Conservation (phyloP, 2,888 invertebrate species). For the Lysandra coridon region DNA sequence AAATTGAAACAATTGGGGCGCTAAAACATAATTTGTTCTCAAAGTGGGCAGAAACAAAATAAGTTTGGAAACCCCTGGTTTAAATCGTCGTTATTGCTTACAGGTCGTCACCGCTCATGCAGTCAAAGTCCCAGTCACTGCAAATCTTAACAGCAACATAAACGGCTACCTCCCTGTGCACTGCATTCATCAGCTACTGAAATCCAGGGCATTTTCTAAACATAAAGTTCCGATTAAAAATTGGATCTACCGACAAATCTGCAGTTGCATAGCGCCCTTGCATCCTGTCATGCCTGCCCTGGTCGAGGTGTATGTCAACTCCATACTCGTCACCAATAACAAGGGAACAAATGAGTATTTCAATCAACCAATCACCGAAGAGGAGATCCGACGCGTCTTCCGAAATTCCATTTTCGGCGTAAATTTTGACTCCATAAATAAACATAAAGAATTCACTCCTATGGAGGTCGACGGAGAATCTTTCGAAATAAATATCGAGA, state of each 20-base stretch:
- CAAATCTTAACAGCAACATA: conserved; percentile 91
- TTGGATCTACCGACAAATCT: conserved; percentile 97
- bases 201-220: conserved; percentile 96
- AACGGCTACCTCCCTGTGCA: conserved; percentile 96
- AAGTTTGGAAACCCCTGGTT: too few species aligned
- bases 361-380: conserved; percentile 94
- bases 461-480: conserved; percentile 80
- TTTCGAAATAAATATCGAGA: conserved; percentile 79
- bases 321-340: conserved; percentile 87
- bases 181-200: conserved; percentile 96
- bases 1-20: too few species aligned
- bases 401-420: conserved; percentile 88
- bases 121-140: conserved; percentile 96
- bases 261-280: conserved; percentile 92
- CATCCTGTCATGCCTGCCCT: conserved; percentile 96
- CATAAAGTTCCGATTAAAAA: conserved; percentile 97
- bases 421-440: conserved; percentile 83
- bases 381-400: conserved; percentile 92
- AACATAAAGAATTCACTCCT: conserved; percentile 61
- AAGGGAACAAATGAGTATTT: conserved; percentile 87
- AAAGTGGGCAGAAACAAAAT: too few species aligned
- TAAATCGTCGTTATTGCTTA: conserved; percentile 36
- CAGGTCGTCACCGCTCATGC: conserved; percentile 96
- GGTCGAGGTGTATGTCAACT: conserved; percentile 97
- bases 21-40: too few species aligned